Evolutionary conservation across 2,888 invertebrate species (phyloP).

Genomic region (Pandemis cinnamomeana): DNA sequence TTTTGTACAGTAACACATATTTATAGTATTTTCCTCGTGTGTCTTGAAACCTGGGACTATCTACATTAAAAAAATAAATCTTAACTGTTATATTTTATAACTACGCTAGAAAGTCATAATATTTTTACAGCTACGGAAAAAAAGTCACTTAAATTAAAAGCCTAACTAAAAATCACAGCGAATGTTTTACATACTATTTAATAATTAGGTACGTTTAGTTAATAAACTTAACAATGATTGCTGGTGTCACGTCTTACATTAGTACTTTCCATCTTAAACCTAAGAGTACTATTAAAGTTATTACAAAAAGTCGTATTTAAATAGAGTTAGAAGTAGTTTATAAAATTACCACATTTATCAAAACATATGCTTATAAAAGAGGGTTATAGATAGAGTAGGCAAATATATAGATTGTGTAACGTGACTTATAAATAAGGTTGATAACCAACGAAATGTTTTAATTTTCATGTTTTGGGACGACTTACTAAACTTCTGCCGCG

Average conservation of each 20-base stretch:
- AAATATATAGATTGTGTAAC: neutral
- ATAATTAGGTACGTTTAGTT: conserved; percentile 29
- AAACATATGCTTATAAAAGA: conserved; percentile 25
- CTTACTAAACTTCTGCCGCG: neutral
- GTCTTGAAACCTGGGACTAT: conserved; percentile 66
- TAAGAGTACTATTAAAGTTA: conserved; percentile 7
- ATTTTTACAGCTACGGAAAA: conserved; percentile 50
- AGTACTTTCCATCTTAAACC: conserved; percentile 43
- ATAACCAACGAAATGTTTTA: neutral
- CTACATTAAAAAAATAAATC: conserved; percentile 76
- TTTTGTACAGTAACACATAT: conserved; percentile 31
- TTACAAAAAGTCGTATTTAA: conserved; percentile 63
- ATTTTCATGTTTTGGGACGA: neutral
- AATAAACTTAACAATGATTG: conserved; percentile 53
- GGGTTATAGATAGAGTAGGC: conserved; percentile 21
- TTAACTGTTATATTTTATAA: conserved; percentile 45
- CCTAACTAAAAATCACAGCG: conserved; percentile 73
- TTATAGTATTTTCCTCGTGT: conserved; percentile 45
- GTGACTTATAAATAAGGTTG: neutral
- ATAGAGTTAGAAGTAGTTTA: conserved; percentile 51
- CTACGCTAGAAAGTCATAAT: conserved; percentile 42
- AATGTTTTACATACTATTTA: conserved; percentile 59
- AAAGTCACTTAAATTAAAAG: conserved; percentile 46
- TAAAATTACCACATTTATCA: conserved; percentile 38
- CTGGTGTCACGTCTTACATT: conserved; percentile 64